Evolutionary conservation across 1,140 invertebrate genomes (phyloP).

Genomic region (Cryptotermes secundus): DNA sequence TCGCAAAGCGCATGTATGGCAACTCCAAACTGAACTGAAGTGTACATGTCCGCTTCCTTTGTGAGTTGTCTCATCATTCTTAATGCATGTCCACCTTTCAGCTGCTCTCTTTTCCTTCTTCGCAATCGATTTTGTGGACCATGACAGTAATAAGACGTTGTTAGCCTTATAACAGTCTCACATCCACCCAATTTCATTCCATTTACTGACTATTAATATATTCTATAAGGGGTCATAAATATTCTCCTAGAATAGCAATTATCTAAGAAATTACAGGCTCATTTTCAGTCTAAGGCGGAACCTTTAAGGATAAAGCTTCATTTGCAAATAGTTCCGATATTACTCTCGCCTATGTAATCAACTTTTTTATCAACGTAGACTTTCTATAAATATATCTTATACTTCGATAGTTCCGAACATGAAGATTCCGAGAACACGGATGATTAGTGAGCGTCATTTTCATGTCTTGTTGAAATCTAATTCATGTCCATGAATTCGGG

Average conservation of each 20-base stretch:
- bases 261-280: background rate
- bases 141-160: constrained; percentile 6
- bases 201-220: constrained; percentile 3
- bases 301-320: background rate
- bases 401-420: background rate
- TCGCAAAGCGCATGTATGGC: too few species aligned
- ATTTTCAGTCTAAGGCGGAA: background rate
- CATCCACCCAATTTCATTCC: constrained; percentile 5
- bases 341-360: background rate
- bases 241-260: background rate
- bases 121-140: background rate
- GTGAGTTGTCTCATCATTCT: background rate
- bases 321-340: background rate
- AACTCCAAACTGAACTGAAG: too few species aligned
- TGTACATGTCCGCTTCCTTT: too few species aligned
- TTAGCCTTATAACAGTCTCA: background rate
- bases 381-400: background rate
- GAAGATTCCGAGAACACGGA: background rate
- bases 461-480: background rate
- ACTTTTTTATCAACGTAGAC: background rate
- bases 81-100: background rate
- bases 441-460: background rate
- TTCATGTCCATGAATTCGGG: background rate
- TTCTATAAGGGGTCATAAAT: background rate
- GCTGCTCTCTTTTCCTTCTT: background rate